Evolutionary conservation across 2,797 vertebrate genomes (phyloP), one percentile per base, ranked within the genome.

Genomic region (Centroberyx gerrardi): DNA sequence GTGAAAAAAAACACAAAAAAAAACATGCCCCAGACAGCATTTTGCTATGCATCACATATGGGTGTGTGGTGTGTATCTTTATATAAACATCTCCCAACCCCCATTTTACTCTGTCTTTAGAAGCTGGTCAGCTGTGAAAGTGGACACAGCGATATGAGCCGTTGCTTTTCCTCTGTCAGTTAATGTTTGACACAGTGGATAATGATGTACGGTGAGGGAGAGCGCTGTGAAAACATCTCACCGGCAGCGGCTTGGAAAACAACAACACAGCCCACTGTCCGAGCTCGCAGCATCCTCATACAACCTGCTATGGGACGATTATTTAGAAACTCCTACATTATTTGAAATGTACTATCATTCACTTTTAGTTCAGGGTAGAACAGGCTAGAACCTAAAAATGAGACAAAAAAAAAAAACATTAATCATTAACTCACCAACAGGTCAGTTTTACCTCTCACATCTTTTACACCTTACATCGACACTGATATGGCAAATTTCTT

Each of bases 31-130:
- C 18, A 54, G 56, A 66, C 9, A 63, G 38, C 63, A 71, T 76
- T 85, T 76, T 71, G 73, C 66, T 68, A 75, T 2, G 7, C 63
- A 75, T 80, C 58, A 73, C 55, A 71, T 42, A 40, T 59, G 27
- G 8, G 3, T 29, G 55, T 64, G 33, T 53, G 8, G 2, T 33
- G 55, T 64, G 33, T 53, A 64, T 80, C 29, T 62, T 59, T 53
- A 56, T 74, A 61, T 62, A 74, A 6, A 64, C 53, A 74, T 66
- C 59, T 63, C 58, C 68, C 51, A 56, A 60, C n/a, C 15, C 62
- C 62, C 38, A 0, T 8, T 7, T 42, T 3, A 13, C 33, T 8
- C 15, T 40, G 17, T n/a, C 68, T 62, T 48, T 53, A n/a, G 31
- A 63, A 49, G 13, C 54, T 46, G 38, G 53, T 75, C 31, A 51